phyloP scores from a whole-genome alignment of 2,113 vertebrate genomes.

The Macquaria australasica region DNA sequence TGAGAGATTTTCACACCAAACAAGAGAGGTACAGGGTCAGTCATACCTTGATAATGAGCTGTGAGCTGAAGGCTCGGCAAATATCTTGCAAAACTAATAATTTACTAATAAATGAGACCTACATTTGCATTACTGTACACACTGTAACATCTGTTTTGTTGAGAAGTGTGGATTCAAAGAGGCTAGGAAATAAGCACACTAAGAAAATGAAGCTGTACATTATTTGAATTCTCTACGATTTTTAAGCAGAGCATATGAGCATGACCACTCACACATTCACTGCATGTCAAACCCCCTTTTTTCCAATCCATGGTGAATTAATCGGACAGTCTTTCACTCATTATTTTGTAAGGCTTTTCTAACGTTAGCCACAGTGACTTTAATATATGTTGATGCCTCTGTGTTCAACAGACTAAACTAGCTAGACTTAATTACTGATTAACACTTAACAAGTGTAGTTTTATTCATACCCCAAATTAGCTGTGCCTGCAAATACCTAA shows the following conservation, averaged over 20 bases:
- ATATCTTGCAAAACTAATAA: slow-evolving; percentile 17
- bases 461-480: slow-evolving; percentile 17
- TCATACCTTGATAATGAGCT: slow-evolving; percentile 39
- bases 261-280: not conserved
- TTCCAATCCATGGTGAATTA: not conserved
- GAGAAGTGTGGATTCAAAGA: not conserved
- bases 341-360: not conserved
- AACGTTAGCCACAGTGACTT: not conserved
- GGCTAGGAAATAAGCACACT: not conserved
- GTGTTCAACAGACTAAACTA: slow-evolving; percentile 11
- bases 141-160: not conserved
- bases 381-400: not conserved
- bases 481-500: not conserved
- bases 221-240: not conserved
- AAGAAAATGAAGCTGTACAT: not conserved
- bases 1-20: slow-evolving; percentile 27
- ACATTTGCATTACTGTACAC: not conserved
- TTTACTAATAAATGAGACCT: not conserved
- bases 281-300: not conserved
- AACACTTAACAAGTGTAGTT: not conserved
- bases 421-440: slow-evolving; percentile 7
- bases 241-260: not conserved
- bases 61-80: not conserved
- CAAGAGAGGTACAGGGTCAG: slow-evolving; percentile 18
- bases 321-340: too few species aligned